A percentile compares a stretch with the other conserved stretches of the same genome.
phyloP scores from a whole-genome alignment of 2,888 invertebrate species.

The Parnassius glacialis region DNA sequence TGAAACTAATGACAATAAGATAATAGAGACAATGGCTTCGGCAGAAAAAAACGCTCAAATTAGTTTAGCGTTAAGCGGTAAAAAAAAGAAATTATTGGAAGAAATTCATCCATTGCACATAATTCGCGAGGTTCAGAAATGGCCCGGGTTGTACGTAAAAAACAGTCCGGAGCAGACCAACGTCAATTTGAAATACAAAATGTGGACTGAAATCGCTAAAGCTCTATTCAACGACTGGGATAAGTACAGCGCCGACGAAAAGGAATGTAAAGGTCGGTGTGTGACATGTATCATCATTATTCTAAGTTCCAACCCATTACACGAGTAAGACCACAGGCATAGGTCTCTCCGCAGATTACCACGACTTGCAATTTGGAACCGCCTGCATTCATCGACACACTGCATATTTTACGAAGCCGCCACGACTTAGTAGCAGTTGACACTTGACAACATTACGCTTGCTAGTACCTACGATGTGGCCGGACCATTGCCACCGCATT shows the following conservation, averaged over 20 bases:
- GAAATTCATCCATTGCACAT: slow-evolving; percentile 47
- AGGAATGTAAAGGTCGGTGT: slow-evolving; percentile 36
- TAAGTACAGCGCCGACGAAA: slow-evolving; percentile 31
- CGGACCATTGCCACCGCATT: too few relatives aligned
- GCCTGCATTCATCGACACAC: too few relatives aligned
- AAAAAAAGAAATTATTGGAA: slow-evolving; percentile 40
- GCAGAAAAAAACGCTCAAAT: background rate
- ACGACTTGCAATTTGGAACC: too few relatives aligned
- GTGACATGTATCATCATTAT: too few relatives aligned
- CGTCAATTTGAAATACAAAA: slow-evolving; percentile 37
- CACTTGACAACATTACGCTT: too few relatives aligned
- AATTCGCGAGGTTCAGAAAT: slow-evolving; percentile 48
- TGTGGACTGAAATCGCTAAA: slow-evolving; percentile 47
- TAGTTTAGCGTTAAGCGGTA: background rate
- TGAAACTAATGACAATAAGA: background rate
- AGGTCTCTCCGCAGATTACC: too few relatives aligned
- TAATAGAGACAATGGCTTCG: background rate
- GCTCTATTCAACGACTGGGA: slow-evolving; percentile 41
- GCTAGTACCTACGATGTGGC: too few relatives aligned
- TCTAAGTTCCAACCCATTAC: too few relatives aligned
- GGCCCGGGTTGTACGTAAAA: slow-evolving; percentile 45
- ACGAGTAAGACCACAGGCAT: too few relatives aligned
- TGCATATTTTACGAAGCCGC: too few relatives aligned
- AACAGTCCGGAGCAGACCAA: slow-evolving; percentile 40
- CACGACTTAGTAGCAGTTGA: too few relatives aligned